Evolutionary conservation across 2,113 vertebrate species (phyloP).

Genomic region (Hippocampus abdominalis): DNA sequence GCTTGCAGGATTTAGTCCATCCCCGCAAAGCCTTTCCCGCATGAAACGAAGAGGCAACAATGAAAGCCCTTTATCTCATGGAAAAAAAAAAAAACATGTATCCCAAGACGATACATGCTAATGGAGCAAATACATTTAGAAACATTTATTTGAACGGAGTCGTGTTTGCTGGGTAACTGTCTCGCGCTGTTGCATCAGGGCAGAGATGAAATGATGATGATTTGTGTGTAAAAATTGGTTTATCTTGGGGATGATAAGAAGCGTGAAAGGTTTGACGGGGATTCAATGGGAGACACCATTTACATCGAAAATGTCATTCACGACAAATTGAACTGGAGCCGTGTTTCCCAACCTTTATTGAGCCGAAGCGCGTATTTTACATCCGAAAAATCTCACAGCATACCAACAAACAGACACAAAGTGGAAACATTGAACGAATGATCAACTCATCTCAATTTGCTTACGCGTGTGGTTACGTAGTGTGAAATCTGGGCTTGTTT

Average conservation of each 20-base stretch:
- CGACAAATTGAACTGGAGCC: background rate
- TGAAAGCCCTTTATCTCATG: conserved; percentile 48
- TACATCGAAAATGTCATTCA: background rate
- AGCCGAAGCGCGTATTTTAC: too few species aligned
- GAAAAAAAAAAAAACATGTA: conserved; percentile 39
- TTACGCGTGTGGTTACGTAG: too few species aligned
- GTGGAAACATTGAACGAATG: too few species aligned
- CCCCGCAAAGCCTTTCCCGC: conserved; percentile 46
- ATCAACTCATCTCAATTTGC: too few species aligned
- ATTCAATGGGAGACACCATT: conserved; percentile 28
- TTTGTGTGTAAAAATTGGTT: conserved; percentile 36
- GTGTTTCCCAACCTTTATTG: background rate
- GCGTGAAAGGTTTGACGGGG: conserved; percentile 46
- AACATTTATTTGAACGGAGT: background rate
- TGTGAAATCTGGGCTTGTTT: too few species aligned
- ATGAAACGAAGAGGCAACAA: conserved; percentile 56
- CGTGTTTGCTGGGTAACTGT: background rate
- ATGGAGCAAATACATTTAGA: conserved; percentile 24
- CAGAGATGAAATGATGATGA: conserved; percentile 28
- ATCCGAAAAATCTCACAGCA: too few species aligned
- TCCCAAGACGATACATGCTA: conserved; percentile 49
- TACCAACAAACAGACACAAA: too few species aligned
- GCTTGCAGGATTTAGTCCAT: conserved; percentile 55
- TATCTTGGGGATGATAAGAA: conserved; percentile 20
- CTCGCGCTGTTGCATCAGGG: conserved; percentile 12